Evolutionary conservation across 1,140 invertebrate species (phyloP).

Genomic region (Amyelois transitella): DNA sequence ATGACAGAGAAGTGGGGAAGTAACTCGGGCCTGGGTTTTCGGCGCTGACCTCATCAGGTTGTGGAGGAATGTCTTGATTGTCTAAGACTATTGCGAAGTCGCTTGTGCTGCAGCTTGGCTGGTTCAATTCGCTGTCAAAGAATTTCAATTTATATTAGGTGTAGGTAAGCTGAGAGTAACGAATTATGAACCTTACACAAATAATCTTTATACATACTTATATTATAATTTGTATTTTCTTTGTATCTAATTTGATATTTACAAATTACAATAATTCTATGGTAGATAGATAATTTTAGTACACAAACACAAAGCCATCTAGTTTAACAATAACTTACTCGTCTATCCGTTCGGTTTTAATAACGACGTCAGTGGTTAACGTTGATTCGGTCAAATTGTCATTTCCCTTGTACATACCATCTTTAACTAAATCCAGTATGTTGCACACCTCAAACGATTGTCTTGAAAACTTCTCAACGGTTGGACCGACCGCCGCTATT

Average conservation of each 20-base stretch:
- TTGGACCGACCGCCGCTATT: constrained; percentile 39
- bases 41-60: not conserved
- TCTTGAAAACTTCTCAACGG: constrained; percentile 39
- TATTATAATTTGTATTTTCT: no score
- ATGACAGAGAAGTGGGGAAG: not conserved
- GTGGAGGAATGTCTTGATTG: not conserved
- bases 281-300: no score
- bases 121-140: constrained; percentile 28
- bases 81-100: not conserved
- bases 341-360: constrained; percentile 59
- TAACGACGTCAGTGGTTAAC: constrained; percentile 49
- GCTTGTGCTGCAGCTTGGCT: constrained; percentile 28
- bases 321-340: constrained; percentile 50
- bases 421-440: constrained; percentile 52
- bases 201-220: not conserved
- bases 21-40: not conserved
- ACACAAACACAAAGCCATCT: constrained; percentile 2
- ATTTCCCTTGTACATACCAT: constrained; percentile 38
- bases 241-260: no score
- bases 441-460: constrained; percentile 59
- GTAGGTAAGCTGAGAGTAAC: no score
- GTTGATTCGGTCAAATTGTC: constrained; percentile 33
- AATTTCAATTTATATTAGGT: not conserved
- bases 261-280: no score
- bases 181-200: not conserved